A percentile compares a stretch with the other conserved stretches of the same genome.
These are phyloP conservation scores for Myioborus melanocephalus DNA, from an alignment of 2,797 vertebrate species.

Conservation along the genomic window DNA sequence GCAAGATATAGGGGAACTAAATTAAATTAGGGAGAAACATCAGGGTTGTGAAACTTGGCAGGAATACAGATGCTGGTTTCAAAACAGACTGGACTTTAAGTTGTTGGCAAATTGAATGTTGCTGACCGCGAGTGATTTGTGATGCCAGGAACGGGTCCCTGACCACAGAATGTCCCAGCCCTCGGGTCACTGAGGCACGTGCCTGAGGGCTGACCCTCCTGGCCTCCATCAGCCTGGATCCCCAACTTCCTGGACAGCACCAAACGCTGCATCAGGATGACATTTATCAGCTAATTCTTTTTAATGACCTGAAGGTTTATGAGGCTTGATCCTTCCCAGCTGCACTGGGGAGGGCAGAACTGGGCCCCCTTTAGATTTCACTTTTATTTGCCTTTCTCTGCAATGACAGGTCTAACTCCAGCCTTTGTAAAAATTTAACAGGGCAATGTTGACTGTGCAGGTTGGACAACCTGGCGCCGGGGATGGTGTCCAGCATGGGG, in stretches of 20 bases:
- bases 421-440: background rate
- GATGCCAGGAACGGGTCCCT: background rate
- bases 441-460: background rate
- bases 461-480: background rate
- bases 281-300: background rate
- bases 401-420: background rate
- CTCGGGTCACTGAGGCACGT: background rate
- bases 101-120: background rate
- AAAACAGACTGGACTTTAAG: background rate
- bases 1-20: background rate
- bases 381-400: constrained; percentile 2
- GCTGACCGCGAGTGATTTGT: background rate
- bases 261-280: background rate
- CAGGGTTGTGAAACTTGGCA: constrained; percentile 16
- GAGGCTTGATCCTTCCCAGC: background rate
- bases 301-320: background rate
- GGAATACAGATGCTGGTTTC: background rate
- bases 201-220: background rate
- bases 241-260: background rate
- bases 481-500: background rate
- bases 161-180: background rate
- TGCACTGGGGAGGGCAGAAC: background rate
- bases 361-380: background rate
- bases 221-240: background rate
- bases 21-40: constrained; percentile 14